Percentiles rank a stretch among this genome's conserved stretches.
Conservation (phyloP, 2,888 invertebrate species). For the Heliconius aoede region DNA sequence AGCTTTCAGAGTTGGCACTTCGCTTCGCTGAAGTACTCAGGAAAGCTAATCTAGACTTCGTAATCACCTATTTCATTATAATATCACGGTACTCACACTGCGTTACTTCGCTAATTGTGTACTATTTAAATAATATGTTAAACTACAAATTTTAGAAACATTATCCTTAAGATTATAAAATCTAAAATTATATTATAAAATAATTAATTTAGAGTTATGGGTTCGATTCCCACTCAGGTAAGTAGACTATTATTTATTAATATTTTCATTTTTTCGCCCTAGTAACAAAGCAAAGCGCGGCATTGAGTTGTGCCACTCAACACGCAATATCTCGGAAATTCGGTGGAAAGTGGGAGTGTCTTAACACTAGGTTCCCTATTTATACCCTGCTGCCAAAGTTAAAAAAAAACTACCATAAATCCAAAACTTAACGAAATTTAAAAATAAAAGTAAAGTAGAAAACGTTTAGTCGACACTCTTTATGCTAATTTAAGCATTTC, state of each 20-base stretch:
- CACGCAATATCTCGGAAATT: too few relatives aligned
- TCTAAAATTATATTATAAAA: too few relatives aligned
- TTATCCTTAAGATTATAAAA: not conserved
- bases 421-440: not conserved
- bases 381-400: too few relatives aligned
- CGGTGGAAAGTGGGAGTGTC: too few relatives aligned
- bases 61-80: constrained; percentile 19
- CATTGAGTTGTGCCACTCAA: too few relatives aligned
- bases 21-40: constrained; percentile 17
- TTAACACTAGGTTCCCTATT: too few relatives aligned
- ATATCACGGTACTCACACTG: not conserved
- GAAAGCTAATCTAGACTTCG: constrained; percentile 21
- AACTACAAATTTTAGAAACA: too few relatives aligned
- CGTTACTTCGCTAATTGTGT: not conserved
- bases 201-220: too few relatives aligned
- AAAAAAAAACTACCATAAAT: not conserved
- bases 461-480: constrained; percentile 11
- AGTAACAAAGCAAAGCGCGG: too few relatives aligned
- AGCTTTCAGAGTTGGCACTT: constrained; percentile 22
- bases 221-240: too few relatives aligned
- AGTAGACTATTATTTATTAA: too few relatives aligned
- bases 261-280: too few relatives aligned
- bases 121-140: not conserved
- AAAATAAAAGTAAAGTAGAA: constrained; percentile 11
- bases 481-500: constrained; percentile 17